phyloP scores from a whole-genome alignment of 2,113 vertebrate species.

The Bubo blakistoni region DNA sequence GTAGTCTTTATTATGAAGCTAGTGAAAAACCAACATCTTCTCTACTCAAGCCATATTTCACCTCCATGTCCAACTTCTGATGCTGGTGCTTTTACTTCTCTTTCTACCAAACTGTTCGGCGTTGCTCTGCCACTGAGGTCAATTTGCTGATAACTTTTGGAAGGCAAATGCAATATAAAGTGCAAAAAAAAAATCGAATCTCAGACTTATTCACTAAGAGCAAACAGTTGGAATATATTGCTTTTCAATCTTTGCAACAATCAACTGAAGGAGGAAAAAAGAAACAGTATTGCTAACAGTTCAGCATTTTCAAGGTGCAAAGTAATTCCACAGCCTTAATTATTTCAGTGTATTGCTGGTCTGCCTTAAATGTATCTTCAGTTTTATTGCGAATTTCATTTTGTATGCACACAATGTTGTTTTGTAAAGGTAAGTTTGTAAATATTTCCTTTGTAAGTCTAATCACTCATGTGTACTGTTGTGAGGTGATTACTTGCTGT shows the following conservation, averaged over 20 bases:
- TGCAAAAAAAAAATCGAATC: not conserved
- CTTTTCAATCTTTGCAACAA: slow-evolving; percentile 56
- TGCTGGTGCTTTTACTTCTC: slow-evolving; percentile 76
- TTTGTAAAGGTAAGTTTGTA: slow-evolving; percentile 80
- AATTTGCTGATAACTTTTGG: slow-evolving; percentile 16
- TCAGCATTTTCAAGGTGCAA: slow-evolving; percentile 78
- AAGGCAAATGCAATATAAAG: slow-evolving; percentile 46
- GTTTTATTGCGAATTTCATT: slow-evolving; percentile 69
- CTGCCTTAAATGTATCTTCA: slow-evolving; percentile 80
- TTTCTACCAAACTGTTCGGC: slow-evolving; percentile 66
- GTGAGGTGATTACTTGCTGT: slow-evolving; percentile 74
- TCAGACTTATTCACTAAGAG: slow-evolving; percentile 14
- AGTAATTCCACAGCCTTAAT: slow-evolving; percentile 81
- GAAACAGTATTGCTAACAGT: slow-evolving; percentile 69
- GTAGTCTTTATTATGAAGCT: slow-evolving; percentile 52
- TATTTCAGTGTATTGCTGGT: slow-evolving; percentile 79
- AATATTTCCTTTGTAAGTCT: slow-evolving; percentile 77
- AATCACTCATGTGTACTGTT: slow-evolving; percentile 69
- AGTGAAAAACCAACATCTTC: slow-evolving; percentile 50
- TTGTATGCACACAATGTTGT: slow-evolving; percentile 73
- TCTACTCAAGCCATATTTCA: slow-evolving; percentile 74
- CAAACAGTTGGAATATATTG: slow-evolving; percentile 47
- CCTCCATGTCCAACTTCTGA: slow-evolving; percentile 53
- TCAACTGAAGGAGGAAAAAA: slow-evolving; percentile 13
- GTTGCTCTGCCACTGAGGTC: slow-evolving; percentile 56